Conservation (phyloP, 35 echinoderm and acorn worm genomes). For the Heliocidaris erythrogramma region DNA sequence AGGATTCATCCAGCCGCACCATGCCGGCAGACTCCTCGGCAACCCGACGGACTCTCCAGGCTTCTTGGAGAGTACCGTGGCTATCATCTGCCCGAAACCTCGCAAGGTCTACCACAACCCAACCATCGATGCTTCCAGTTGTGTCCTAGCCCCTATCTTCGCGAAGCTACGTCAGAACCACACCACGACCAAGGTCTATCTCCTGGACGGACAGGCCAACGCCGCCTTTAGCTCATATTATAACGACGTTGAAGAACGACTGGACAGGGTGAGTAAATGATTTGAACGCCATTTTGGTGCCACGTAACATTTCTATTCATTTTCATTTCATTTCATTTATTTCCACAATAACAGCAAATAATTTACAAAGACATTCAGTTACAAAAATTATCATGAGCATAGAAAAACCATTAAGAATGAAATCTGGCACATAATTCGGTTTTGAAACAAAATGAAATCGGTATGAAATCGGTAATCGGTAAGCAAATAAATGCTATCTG, state of each 20-base stretch:
- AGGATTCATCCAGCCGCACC: neutral
- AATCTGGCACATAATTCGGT: too few species aligned
- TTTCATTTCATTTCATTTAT: too few species aligned
- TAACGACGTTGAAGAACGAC: conserved; percentile 27
- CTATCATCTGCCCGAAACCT: conserved; percentile 35
- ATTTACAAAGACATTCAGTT: too few species aligned
- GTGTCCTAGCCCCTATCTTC: conserved; percentile 13
- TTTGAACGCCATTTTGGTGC: too few species aligned
- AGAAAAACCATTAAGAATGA: too few species aligned
- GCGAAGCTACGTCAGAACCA: conserved; percentile 7
- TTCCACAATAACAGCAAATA: too few species aligned
- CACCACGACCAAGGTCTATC: neutral
- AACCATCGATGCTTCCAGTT: neutral
- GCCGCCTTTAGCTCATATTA: neutral
- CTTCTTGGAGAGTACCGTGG: conserved; percentile 1
- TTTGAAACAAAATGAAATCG: too few species aligned
- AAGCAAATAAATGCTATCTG: too few species aligned
- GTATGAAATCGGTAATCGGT: too few species aligned
- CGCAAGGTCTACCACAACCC: conserved; percentile 13
- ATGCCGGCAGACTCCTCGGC: neutral
- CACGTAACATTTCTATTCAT: too few species aligned
- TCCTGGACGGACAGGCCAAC: neutral
- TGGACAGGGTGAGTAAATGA: neutral
- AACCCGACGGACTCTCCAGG: neutral
- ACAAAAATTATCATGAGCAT: too few species aligned